These are phyloP conservation scores for Onychomys torridus DNA, from an alignment of 2,797 vertebrate species.

Conservation along the genomic window DNA sequence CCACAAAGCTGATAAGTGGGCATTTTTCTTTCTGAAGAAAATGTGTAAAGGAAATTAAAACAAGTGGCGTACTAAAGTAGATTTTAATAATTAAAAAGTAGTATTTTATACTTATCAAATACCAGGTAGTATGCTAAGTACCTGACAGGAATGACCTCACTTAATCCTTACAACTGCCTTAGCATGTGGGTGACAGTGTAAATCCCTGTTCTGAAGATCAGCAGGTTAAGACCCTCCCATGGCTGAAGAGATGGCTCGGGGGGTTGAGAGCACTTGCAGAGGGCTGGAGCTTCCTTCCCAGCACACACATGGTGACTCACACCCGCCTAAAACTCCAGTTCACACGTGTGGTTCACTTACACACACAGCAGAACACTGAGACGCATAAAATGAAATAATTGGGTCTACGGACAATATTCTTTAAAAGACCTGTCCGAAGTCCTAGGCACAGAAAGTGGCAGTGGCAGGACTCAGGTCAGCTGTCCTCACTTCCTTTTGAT, in stretches of 20 bases:
- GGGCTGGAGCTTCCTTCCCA: background rate
- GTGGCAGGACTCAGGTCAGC: background rate
- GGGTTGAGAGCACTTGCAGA: too few species aligned
- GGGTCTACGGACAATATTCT: background rate
- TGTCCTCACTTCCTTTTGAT: constrained; percentile 6
- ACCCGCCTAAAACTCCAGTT: background rate
- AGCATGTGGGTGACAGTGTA: background rate
- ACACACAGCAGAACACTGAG: background rate
- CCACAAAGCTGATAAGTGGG: background rate
- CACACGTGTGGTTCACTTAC: background rate
- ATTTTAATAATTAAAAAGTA: constrained; percentile 53
- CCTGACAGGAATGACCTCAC: background rate
- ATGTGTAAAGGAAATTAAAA: constrained; percentile 40
- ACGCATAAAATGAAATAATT: background rate
- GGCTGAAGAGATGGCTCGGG: background rate
- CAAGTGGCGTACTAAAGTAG: background rate
- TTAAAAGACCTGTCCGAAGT: background rate
- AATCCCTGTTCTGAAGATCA: background rate
- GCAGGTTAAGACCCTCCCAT: background rate
- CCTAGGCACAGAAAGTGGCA: background rate
- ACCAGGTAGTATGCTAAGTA: background rate
- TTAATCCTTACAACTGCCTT: background rate
- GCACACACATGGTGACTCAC: background rate
- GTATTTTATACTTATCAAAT: background rate
- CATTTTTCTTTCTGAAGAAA: constrained; percentile 41